Evolutionary conservation across 2,797 vertebrate species (phyloP).

Genomic region (Anabacerthia variegaticeps): DNA sequence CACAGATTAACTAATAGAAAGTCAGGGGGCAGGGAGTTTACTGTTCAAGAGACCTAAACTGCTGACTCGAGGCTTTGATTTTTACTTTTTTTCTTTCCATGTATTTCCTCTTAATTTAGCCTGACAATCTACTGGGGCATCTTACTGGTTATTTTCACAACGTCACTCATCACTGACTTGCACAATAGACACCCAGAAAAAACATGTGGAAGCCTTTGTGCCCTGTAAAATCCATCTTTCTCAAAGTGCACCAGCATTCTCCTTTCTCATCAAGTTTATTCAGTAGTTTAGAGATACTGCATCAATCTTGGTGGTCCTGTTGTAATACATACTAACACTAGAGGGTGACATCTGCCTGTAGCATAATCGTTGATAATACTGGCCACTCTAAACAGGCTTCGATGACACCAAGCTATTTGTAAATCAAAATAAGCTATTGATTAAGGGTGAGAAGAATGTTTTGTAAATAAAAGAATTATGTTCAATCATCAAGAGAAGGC

Average conservation of each 20-base stretch:
- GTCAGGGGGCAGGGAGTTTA: background rate
- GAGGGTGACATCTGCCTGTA: background rate
- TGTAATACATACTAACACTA: background rate
- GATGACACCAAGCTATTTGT: background rate
- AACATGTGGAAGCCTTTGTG: background rate
- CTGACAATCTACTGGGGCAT: background rate
- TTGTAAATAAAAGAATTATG: background rate
- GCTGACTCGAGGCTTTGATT: background rate
- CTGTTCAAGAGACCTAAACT: background rate
- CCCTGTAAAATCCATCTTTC: background rate
- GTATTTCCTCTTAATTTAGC: background rate
- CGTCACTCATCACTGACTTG: background rate
- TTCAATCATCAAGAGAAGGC: background rate
- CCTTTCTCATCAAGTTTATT: background rate
- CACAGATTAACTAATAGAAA: background rate
- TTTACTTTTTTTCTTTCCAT: background rate
- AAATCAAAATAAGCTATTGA: background rate
- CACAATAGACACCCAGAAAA: background rate
- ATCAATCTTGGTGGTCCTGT: background rate
- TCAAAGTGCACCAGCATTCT: background rate
- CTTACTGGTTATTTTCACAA: background rate
- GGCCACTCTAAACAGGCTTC: background rate
- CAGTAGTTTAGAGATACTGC: background rate
- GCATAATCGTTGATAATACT: rapidly evolving
- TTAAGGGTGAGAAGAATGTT: background rate